These are phyloP conservation scores for Egretta garzetta DNA, from an alignment of 2,113 vertebrate genomes.

Conservation along the genomic window DNA sequence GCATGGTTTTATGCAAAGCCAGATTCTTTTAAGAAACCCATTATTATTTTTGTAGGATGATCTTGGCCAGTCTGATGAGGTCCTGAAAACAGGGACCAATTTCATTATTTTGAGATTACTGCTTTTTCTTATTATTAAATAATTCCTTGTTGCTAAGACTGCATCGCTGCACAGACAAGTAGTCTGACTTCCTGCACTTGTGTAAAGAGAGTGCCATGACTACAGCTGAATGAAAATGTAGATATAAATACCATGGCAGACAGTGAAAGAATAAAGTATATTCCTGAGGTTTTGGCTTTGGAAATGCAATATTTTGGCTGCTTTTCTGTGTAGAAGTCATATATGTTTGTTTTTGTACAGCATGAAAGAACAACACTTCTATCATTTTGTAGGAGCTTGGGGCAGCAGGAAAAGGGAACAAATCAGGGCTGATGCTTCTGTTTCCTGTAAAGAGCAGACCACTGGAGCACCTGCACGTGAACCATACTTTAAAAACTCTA, in stretches of 20 bases:
- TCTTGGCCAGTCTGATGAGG: neutral
- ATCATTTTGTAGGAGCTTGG: neutral
- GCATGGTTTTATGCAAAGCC: neutral
- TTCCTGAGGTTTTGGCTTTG: neutral
- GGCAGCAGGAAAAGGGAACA: neutral
- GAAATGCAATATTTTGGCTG: neutral
- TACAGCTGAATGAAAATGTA: neutral
- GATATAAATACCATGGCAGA: neutral
- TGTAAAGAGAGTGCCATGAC: neutral
- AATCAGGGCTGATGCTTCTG: neutral
- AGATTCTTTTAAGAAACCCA: neutral
- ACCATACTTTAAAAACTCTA: neutral
- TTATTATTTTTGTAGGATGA: neutral
- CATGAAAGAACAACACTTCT: neutral
- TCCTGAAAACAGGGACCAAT: neutral
- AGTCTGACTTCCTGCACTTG: neutral
- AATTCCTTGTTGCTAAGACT: neutral
- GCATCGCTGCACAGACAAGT: neutral
- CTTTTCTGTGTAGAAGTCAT: neutral
- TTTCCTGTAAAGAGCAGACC: neutral
- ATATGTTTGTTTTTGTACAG: neutral
- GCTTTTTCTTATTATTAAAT: neutral
- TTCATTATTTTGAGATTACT: neutral
- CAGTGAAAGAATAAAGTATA: neutral
- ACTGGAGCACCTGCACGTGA: neutral